These are phyloP conservation scores for Microplitis demolitor DNA, from an alignment of 1,140 invertebrate species.

Conservation along the genomic window DNA sequence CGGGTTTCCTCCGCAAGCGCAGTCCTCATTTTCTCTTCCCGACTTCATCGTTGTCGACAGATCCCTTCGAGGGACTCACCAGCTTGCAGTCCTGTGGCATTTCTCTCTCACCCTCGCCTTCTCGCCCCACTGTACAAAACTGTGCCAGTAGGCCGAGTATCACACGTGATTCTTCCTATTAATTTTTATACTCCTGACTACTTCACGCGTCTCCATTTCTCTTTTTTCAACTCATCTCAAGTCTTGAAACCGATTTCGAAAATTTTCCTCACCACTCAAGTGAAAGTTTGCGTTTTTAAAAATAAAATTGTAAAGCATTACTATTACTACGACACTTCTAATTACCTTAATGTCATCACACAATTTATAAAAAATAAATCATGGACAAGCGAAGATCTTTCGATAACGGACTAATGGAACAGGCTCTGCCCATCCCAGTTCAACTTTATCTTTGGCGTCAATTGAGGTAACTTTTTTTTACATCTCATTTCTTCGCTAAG, in stretches of 20 bases:
- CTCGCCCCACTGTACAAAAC: slow-evolving; percentile 35
- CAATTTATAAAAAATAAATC: slow-evolving; percentile 6
- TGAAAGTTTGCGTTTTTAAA: too few relatives aligned
- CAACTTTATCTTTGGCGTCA: slow-evolving; percentile 98
- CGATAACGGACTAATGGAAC: slow-evolving; percentile 68
- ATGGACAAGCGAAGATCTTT: slow-evolving; percentile 55
- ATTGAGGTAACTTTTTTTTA: slow-evolving; percentile 71
- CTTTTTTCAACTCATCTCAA: background rate
- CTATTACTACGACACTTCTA: too few relatives aligned
- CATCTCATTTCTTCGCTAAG: slow-evolving; percentile 1
- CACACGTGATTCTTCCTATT: slow-evolving; percentile 45
- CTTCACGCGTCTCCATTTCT: background rate
- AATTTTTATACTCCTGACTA: background rate
- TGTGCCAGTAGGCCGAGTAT: slow-evolving; percentile 55
- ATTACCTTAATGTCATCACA: too few relatives aligned
- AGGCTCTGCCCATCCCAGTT: slow-evolving; percentile 92
- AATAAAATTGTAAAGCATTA: too few relatives aligned
- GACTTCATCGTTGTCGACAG: slow-evolving; percentile 30
- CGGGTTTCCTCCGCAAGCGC: slow-evolving; percentile 41
- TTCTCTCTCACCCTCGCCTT: background rate
- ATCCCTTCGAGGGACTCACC: slow-evolving; percentile 46
- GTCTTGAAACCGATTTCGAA: too few relatives aligned
- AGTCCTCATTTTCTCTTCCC: slow-evolving; percentile 34
- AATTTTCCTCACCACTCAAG: too few relatives aligned
- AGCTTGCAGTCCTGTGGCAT: slow-evolving; percentile 11